Conservation (phyloP, 2,888 invertebrate species). For the Heliconius charithonia region DNA sequence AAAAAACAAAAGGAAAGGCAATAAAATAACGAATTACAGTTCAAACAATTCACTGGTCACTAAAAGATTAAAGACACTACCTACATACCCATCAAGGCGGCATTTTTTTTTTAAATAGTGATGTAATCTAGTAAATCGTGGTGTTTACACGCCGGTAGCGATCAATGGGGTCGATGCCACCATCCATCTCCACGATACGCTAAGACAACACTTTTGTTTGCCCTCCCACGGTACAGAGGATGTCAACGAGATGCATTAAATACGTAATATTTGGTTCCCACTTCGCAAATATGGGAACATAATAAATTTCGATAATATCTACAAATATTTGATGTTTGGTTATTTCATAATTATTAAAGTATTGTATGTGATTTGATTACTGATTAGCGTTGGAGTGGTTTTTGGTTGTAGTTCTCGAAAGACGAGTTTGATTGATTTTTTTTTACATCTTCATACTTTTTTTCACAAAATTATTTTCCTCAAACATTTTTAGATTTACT, state of each 20-base stretch:
- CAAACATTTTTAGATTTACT: no score
- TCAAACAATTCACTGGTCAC: background rate
- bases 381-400: background rate
- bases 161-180: constrained; percentile 49
- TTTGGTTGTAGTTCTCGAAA: background rate
- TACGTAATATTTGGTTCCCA: background rate
- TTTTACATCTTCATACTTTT: no score
- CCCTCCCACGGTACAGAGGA: constrained; percentile 50
- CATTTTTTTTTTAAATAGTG: constrained; percentile 22
- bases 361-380: background rate
- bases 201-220: constrained; percentile 52
- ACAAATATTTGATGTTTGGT: background rate
- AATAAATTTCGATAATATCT: background rate
- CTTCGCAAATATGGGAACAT: constrained; percentile 11
- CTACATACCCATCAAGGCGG: constrained; percentile 21
- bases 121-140: constrained; percentile 40
- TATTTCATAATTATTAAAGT: background rate
- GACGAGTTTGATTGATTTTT: no score
- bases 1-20: no score
- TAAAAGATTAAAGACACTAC: no score
- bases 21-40: no score
- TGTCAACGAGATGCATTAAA: constrained; percentile 30
- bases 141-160: constrained; percentile 37
- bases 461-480: no score
- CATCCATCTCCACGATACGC: constrained; percentile 55